A percentile compares a stretch with the other conserved stretches of the same genome.
Conservation (phyloP, 2,113 vertebrate genomes). For the Platichthys stellatus region DNA sequence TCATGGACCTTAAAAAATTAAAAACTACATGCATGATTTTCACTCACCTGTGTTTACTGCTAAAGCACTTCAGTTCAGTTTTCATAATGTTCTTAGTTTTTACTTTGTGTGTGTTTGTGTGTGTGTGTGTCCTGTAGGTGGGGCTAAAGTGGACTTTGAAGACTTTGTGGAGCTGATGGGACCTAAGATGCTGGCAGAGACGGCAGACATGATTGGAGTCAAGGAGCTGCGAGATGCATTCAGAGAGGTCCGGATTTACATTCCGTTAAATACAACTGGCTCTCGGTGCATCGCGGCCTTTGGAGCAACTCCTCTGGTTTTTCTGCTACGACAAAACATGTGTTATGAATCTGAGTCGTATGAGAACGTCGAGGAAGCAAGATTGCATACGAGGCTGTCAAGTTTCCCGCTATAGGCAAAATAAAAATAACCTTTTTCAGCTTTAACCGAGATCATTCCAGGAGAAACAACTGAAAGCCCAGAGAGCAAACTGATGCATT, state of each 20-base stretch:
- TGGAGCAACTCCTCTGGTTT: background rate
- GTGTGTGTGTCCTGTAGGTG: slow-evolving; percentile 76
- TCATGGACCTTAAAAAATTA: background rate
- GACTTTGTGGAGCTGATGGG: slow-evolving; percentile 92
- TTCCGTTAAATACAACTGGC: background rate
- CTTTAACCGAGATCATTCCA: background rate
- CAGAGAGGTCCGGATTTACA: slow-evolving; percentile 85
- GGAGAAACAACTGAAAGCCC: no score
- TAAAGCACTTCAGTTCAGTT: no score
- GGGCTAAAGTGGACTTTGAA: slow-evolving; percentile 93
- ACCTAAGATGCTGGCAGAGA: slow-evolving; percentile 95
- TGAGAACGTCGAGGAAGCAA: no score
- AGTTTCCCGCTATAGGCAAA: background rate
- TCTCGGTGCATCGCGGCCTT: background rate
- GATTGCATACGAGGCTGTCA: background rate
- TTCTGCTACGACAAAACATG: no score
- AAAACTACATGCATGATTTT: background rate
- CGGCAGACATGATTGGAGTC: slow-evolving; percentile 94
- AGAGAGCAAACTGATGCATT: no score
- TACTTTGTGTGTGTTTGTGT: background rate
- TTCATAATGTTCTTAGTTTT: no score
- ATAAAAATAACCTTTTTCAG: background rate
- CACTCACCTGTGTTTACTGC: no score
- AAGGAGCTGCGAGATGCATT: slow-evolving; percentile 87
- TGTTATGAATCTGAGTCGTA: no score